These are phyloP conservation scores for Uloborus diversus DNA, from an alignment of 1,140 invertebrate genomes.

Conservation along the genomic window DNA sequence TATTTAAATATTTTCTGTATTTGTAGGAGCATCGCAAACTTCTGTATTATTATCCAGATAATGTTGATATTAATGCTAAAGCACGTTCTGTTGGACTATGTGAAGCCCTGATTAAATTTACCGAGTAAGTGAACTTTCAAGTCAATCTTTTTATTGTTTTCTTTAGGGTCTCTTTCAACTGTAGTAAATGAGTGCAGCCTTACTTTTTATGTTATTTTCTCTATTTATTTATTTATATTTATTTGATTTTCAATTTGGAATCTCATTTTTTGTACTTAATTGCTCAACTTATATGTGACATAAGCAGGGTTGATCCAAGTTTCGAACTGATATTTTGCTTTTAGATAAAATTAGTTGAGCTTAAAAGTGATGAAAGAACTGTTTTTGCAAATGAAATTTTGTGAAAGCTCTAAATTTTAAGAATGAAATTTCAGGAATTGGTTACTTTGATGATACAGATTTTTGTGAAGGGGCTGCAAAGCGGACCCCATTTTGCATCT, in stretches of 20 bases:
- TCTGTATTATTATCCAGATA: conserved; percentile 83
- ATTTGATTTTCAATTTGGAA: not conserved
- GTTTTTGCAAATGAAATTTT: no score
- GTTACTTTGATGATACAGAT: not conserved
- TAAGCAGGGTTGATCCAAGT: not conserved
- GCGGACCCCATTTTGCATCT: not conserved
- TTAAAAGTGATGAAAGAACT: no score
- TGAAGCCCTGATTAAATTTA: conserved; percentile 92
- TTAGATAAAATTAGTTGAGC: no score
- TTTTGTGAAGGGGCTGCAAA: no score
- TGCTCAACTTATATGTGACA: no score
- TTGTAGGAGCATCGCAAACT: conserved; percentile 89
- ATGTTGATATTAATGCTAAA: conserved; percentile 80
- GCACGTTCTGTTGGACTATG: conserved; percentile 89
- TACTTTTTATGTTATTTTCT: not conserved
- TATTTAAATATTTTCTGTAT: conserved; percentile 54
- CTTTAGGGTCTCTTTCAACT: not conserved
- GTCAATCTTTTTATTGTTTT: no score
- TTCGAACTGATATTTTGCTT: no score
- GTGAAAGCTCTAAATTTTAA: no score
- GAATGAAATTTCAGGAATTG: not conserved
- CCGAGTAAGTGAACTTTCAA: conserved; percentile 74
- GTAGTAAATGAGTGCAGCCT: not conserved
- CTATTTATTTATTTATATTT: not conserved
- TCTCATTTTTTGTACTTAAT: not conserved